Evolutionary conservation across 1,140 invertebrate genomes (phyloP).

Genomic region (Zophobas atratus): DNA sequence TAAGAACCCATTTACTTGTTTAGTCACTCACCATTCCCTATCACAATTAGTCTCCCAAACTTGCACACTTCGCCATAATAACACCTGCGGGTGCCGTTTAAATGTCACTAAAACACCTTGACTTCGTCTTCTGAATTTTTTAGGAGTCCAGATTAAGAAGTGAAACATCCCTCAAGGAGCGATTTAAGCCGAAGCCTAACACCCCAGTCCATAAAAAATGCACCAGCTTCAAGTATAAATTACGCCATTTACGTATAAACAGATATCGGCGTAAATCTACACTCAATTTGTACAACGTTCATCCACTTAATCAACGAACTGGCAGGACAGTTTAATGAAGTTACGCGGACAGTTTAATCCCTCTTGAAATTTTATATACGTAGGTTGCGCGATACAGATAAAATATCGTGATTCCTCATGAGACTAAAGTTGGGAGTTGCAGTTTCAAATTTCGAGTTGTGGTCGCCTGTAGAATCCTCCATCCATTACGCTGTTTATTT

Average conservation of each 20-base stretch:
- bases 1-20: too few species aligned
- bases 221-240: too few species aligned
- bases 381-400: slow-evolving; percentile 18
- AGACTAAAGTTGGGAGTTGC: slow-evolving; percentile 32
- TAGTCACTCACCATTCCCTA: too few species aligned
- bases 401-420: slow-evolving; percentile 30
- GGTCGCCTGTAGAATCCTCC: slow-evolving; percentile 14
- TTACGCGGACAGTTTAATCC: slow-evolving; percentile 37
- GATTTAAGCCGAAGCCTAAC: neutral
- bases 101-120: too few species aligned
- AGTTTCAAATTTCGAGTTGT: slow-evolving; percentile 40
- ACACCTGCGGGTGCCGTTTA: too few species aligned
- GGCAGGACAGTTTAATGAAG: neutral
- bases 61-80: too few species aligned
- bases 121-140: neutral
- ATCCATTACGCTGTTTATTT: slow-evolving; percentile 32
- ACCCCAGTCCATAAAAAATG: too few species aligned
- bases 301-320: slow-evolving; percentile 18
- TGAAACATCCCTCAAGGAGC: neutral
- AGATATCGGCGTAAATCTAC: neutral
- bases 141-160: neutral
- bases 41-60: too few species aligned
- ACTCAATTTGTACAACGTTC: slow-evolving; percentile 3
- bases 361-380: slow-evolving; percentile 36
- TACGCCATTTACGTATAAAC: neutral